Evolutionary conservation across 2,113 vertebrate species (phyloP).

Genomic region (Lethenteron camtschaticum): DNA sequence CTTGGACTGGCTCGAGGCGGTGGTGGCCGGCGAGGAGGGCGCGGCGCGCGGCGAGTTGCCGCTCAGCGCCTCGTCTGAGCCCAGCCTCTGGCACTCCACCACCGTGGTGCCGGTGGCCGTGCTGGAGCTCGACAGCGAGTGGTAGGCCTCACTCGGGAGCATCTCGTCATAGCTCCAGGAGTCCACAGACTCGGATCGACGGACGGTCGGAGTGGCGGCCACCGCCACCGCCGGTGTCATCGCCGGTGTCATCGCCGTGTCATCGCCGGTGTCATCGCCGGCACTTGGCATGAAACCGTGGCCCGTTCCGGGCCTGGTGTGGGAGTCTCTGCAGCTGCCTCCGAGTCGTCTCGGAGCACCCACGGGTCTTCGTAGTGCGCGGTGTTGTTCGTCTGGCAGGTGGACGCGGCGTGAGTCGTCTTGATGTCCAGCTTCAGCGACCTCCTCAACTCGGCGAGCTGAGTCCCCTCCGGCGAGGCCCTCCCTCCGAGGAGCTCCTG

Average conservation of each 20-base stretch:
- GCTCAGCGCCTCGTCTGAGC: constrained; percentile 61
- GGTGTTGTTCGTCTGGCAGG: background rate
- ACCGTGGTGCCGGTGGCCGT: constrained; percentile 70
- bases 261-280: too few species aligned
- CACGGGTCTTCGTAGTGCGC: background rate
- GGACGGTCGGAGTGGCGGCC: constrained; percentile 10
- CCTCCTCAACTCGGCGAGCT: constrained; percentile 1
- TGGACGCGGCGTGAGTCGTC: background rate
- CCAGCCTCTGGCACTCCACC: constrained; percentile 47
- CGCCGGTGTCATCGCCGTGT: too few species aligned
- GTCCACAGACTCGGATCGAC: constrained; percentile 27
- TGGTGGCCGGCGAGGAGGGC: constrained; percentile 16
- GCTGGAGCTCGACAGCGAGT: constrained; percentile 67
- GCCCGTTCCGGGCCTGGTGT: too few species aligned
- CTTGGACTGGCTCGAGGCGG: constrained; percentile 17
- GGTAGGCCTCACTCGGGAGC: constrained; percentile 44
- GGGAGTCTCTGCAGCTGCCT: too few species aligned
- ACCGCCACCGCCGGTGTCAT: too few species aligned
- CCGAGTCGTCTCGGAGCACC: background rate
- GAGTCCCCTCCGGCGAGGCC: background rate
- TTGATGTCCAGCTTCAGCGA: constrained; percentile 1
- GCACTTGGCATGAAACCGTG: too few species aligned
- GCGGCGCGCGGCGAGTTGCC: constrained; percentile 52
- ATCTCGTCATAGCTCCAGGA: constrained; percentile 11
- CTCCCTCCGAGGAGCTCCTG: too few species aligned